Percentiles rank a stretch among this genome's conserved stretches.
Evolutionary conservation across 1,140 invertebrate species (phyloP).

Genomic region (Trachelipus rathkii): DNA sequence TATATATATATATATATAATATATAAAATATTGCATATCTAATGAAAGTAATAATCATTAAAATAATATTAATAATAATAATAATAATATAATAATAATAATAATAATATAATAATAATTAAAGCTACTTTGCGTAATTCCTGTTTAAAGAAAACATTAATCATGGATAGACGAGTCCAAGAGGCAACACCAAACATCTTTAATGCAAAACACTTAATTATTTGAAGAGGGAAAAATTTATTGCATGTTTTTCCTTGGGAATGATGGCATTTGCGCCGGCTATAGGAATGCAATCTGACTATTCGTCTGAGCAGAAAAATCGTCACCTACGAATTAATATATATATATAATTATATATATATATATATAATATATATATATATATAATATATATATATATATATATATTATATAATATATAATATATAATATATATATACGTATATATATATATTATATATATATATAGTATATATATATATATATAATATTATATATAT

Average conservation of each 20-base stretch:
- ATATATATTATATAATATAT: no score
- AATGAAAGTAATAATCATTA: not conserved
- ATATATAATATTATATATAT: no score
- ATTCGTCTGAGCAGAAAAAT: conserved; percentile 73
- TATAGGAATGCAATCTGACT: conserved; percentile 58
- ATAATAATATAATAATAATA: not conserved
- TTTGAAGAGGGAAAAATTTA: conserved; percentile 83
- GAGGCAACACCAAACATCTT: conserved; percentile 85
- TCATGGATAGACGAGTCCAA: conserved; percentile 95
- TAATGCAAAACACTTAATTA: conserved; percentile 79
- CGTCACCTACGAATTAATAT: conserved; percentile 57
- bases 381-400: no score
- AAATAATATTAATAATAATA: not conserved
- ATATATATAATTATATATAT: not conserved
- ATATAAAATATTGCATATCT: no score
- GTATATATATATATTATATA: no score
- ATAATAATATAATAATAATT: no score
- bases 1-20: not conserved
- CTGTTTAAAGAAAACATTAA: conserved; percentile 80
- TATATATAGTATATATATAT: no score
- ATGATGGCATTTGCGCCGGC: conserved; percentile 85
- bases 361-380: no score
- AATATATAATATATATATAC: no score
- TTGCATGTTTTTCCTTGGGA: conserved; percentile 87
- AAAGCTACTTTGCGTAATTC: conserved; percentile 66